Conservation (phyloP, 2,113 vertebrate genomes). For the Thamnophis sirtalis region DNA sequence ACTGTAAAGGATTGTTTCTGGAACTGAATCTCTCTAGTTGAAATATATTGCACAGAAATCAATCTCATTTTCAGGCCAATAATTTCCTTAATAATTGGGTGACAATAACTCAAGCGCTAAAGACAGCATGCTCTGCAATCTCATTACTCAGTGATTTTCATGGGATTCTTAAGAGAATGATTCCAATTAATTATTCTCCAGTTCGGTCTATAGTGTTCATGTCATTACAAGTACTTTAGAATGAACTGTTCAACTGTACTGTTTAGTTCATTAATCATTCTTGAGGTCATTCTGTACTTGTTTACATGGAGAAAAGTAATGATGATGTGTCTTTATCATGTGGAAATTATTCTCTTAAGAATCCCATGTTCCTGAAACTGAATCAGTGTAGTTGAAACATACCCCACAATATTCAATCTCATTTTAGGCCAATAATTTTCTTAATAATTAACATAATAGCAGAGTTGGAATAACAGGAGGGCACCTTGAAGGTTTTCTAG, state of each 20-base stretch:
- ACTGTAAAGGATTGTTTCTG: not conserved
- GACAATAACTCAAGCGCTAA: not conserved
- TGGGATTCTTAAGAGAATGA: not conserved
- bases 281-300: not conserved
- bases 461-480: too few relatives aligned
- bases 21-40: not conserved
- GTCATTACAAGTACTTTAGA: not conserved
- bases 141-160: constrained; percentile 14
- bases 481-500: too few relatives aligned
- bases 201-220: not conserved
- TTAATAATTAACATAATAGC: not conserved
- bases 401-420: not conserved
- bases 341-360: constrained; percentile 5
- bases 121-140: not conserved
- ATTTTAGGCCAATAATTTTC: not conserved
- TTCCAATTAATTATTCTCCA: not conserved
- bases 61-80: not conserved
- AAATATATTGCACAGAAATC: not conserved
- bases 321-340: constrained; percentile 8
- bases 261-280: too few relatives aligned
- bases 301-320: not conserved
- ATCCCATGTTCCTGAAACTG: not conserved
- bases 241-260: not conserved
- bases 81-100: not conserved
- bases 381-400: not conserved